These are phyloP conservation scores for Agelastica alni DNA, from an alignment of 2,888 invertebrate species.

Conservation along the genomic window DNA sequence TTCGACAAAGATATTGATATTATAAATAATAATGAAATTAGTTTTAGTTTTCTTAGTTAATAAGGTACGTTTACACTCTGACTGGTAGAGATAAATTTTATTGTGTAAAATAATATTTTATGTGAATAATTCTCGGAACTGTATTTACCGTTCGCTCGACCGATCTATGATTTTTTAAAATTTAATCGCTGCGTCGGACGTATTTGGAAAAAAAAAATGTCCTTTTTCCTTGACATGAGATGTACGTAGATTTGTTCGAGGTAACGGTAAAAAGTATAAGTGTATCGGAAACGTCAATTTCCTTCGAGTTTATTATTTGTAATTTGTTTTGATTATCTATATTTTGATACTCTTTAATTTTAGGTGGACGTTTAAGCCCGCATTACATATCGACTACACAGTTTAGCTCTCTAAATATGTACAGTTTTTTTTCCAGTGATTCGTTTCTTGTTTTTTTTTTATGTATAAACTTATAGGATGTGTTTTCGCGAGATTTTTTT, in stretches of 20 bases:
- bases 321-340: conserved; percentile 44
- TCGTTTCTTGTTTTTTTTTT: conserved; percentile 34
- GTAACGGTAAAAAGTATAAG: conserved; percentile 41
- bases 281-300: conserved; percentile 48
- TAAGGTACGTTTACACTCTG: conserved; percentile 31
- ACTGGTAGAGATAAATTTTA: conserved; percentile 34
- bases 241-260: no score
- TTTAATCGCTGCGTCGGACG: no score
- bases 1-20: conserved; percentile 24
- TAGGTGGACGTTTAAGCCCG: conserved; percentile 45
- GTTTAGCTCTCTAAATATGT: conserved; percentile 48
- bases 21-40: conserved; percentile 22
- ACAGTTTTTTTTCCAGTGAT: conserved; percentile 39
- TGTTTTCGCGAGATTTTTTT: conserved; percentile 37
- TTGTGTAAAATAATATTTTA: conserved; percentile 26
- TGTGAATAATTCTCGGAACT: background rate
- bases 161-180: background rate
- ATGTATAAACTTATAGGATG: conserved; percentile 41
- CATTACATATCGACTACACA: conserved; percentile 53
- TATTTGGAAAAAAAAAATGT: no score
- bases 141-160: background rate
- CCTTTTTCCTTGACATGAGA: no score
- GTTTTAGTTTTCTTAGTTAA: conserved; percentile 30
- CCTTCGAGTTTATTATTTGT: conserved; percentile 41
- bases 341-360: conserved; percentile 52